Percentiles rank a stretch among this genome's conserved stretches.
phyloP scores from a whole-genome alignment of 2,888 invertebrate species.

The Phoronis australis region DNA sequence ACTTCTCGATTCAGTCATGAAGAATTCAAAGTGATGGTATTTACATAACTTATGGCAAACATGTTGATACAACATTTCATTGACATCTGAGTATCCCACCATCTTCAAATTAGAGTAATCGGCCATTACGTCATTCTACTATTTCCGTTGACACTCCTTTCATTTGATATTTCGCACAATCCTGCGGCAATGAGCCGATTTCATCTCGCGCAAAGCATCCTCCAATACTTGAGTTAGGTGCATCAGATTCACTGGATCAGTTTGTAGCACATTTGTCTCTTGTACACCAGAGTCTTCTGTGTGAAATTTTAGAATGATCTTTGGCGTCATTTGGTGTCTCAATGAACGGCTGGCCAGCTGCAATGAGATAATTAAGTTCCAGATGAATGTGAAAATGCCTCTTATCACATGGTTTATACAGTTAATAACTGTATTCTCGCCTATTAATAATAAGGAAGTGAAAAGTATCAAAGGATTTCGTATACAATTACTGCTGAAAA shows the following conservation, averaged over 20 bases:
- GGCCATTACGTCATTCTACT: too few species aligned
- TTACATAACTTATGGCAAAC: not conserved
- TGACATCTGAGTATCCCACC: not conserved
- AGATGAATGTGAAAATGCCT: too few species aligned
- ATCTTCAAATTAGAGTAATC: not conserved
- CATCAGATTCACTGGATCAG: constrained; percentile 62
- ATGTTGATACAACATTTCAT: not conserved
- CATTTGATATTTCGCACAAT: constrained; percentile 51
- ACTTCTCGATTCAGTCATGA: too few species aligned
- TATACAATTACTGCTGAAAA: too few species aligned
- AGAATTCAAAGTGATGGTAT: not conserved
- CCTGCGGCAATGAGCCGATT: constrained; percentile 56
- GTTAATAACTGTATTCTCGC: too few species aligned
- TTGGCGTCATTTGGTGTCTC: constrained; percentile 38
- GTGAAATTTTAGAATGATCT: constrained; percentile 38
- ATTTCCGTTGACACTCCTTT: not conserved
- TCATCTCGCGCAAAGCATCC: constrained; percentile 61
- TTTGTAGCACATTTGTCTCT: constrained; percentile 47
- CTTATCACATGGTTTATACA: too few species aligned
- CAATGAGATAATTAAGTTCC: too few species aligned
- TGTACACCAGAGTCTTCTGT: constrained; percentile 27
- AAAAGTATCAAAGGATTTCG: too few species aligned
- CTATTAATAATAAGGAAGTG: too few species aligned
- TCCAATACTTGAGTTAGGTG: constrained; percentile 63
- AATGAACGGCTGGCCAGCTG: constrained; percentile 45